These are phyloP conservation scores for Barypeithes pellucidus DNA, from an alignment of 2,888 invertebrate species.

Conservation along the genomic window DNA sequence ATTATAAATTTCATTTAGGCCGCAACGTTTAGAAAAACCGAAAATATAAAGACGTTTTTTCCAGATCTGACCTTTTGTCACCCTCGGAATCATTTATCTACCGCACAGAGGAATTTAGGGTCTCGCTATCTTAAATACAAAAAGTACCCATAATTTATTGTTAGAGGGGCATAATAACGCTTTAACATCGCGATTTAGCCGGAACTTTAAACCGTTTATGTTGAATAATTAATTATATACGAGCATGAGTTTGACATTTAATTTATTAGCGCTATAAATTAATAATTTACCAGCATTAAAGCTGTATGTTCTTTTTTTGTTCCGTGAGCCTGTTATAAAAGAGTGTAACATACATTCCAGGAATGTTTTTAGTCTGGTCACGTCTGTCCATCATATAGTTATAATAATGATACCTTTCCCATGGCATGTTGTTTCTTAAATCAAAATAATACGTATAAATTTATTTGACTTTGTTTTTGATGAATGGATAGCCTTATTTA, in stretches of 20 bases:
- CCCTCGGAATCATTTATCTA: slow-evolving; percentile 56
- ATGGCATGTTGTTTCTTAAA: slow-evolving; percentile 62
- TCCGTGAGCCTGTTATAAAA: slow-evolving; percentile 30
- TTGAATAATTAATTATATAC: slow-evolving; percentile 56
- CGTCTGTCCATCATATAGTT: slow-evolving; percentile 63
- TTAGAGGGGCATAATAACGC: slow-evolving; percentile 56
- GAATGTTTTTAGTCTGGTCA: slow-evolving; percentile 63
- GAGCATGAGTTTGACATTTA: slow-evolving; percentile 56
- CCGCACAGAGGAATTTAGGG: slow-evolving; percentile 46
- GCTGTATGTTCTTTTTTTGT: slow-evolving; percentile 51
- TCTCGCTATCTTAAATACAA: slow-evolving; percentile 52
- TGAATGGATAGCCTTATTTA: slow-evolving; percentile 53
- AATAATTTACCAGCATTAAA: slow-evolving; percentile 59
- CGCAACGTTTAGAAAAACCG: slow-evolving; percentile 20
- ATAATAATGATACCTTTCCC: slow-evolving; percentile 64
- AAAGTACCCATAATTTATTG: slow-evolving; percentile 55
- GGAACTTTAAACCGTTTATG: slow-evolving; percentile 55
- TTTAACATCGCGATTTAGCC: slow-evolving; percentile 56
- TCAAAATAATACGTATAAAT: slow-evolving; percentile 60
- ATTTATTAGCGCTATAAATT: slow-evolving; percentile 61
- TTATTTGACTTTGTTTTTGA: slow-evolving; percentile 58
- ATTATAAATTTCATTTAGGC: slow-evolving; percentile 36
- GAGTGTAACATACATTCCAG: slow-evolving; percentile 58
- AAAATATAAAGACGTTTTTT: slow-evolving; percentile 45
- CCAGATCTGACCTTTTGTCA: slow-evolving; percentile 47